Conservation (phyloP, 2,113 vertebrate genomes). For the Piliocolobus tephrosceles region DNA sequence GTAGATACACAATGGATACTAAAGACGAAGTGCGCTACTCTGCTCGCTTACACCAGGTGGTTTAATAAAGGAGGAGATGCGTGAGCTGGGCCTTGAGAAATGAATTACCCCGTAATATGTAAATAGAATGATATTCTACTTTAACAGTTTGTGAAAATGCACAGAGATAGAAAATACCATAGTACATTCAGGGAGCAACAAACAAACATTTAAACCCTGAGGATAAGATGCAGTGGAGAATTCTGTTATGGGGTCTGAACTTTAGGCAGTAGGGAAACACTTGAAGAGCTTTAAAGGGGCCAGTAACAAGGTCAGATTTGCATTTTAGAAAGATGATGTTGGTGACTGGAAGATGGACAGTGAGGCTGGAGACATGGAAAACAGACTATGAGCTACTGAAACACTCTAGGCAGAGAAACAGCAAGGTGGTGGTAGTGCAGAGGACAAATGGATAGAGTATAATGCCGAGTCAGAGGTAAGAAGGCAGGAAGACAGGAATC, state of each 20-base stretch:
- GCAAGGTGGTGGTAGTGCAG: too few relatives aligned
- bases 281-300: background rate
- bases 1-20: background rate
- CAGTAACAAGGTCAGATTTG: background rate
- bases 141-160: background rate
- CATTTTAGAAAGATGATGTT: background rate
- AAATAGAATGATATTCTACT: background rate
- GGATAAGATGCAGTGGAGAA: background rate
- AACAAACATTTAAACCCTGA: background rate
- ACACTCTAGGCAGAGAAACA: background rate
- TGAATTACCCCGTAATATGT: background rate
- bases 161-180: background rate
- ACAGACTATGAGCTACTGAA: background rate
- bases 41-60: background rate
- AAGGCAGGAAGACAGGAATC: background rate
- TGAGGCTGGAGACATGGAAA: background rate
- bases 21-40: background rate
- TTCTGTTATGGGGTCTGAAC: background rate
- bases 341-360: background rate
- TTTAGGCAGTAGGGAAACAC: background rate
- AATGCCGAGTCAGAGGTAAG: background rate
- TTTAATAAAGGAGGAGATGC: background rate
- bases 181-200: background rate
- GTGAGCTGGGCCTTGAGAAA: background rate
- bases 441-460: too few relatives aligned